Percentiles rank a stretch among this genome's conserved stretches.
phyloP scores from a whole-genome alignment of 2,113 vertebrate genomes.

The Actinemys pallida region DNA sequence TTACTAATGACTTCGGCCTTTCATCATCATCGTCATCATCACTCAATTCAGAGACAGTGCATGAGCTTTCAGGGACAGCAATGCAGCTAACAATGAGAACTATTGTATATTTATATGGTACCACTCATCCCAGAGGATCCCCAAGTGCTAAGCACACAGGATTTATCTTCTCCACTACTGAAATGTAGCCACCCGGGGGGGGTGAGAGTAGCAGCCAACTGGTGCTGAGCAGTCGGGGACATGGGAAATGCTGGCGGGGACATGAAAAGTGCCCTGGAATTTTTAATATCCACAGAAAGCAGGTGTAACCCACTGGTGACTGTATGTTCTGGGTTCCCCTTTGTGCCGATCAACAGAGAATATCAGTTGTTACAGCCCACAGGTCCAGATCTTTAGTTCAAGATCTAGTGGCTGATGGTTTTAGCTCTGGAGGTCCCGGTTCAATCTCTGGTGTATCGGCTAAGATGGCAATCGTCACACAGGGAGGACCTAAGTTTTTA shows the following conservation, averaged over 20 bases:
- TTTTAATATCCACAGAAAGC: background rate
- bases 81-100: background rate
- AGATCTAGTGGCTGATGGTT: background rate
- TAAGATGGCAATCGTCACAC: background rate
- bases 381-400: background rate
- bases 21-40: background rate
- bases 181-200: background rate
- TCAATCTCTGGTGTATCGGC: background rate
- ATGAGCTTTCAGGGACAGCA: no score
- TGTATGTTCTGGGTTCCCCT: background rate
- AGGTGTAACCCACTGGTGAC: background rate
- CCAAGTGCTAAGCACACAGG: background rate
- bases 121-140: background rate
- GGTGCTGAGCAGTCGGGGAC: background rate
- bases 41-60: background rate
- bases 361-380: background rate
- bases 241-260: background rate
- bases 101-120: background rate
- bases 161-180: background rate
- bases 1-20: background rate
- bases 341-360: fast-evolving
- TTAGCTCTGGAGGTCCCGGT: background rate
- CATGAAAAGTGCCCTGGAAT: background rate
- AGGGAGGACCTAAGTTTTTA: background rate
- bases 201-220: background rate